Conservation (phyloP, 37 sponge, comb jelly and placozoan species). For the Beroe ovata region DNA sequence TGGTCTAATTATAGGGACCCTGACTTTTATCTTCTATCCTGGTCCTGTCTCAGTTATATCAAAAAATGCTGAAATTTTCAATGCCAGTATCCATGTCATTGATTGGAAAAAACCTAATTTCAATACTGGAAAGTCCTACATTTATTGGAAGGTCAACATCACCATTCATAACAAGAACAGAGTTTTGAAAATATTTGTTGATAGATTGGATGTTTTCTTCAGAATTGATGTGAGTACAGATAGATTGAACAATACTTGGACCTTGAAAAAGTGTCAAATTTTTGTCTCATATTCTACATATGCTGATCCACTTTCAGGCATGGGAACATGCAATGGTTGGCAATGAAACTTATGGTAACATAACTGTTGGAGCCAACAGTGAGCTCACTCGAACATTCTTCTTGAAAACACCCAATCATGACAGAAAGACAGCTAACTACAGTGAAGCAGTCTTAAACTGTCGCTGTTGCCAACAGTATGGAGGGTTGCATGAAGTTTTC, state of each 20-base stretch:
- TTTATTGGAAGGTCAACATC: not conserved
- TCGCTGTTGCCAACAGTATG: slow-evolving; percentile 29
- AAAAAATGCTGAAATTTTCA: not conserved
- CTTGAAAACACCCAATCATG: slow-evolving; percentile 2
- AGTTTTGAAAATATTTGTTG: not conserved
- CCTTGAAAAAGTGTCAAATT: no score
- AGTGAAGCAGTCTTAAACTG: slow-evolving; percentile 7
- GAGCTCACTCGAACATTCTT: not conserved
- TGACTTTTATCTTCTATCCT: slow-evolving; percentile 20
- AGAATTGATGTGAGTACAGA: slow-evolving; percentile 17
- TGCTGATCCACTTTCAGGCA: slow-evolving; percentile 1
- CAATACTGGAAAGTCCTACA: not conserved
- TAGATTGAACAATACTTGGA: no score
- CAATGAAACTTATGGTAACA: not conserved
- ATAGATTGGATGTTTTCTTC: not conserved
- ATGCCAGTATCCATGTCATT: not conserved
- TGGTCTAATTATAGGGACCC: not conserved
- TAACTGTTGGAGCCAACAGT: not conserved
- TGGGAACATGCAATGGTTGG: not conserved
- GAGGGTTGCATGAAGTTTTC: not conserved
- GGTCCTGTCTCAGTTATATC: not conserved
- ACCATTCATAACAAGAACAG: slow-evolving; percentile 4
- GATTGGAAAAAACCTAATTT: not conserved
- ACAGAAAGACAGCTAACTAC: not conserved
- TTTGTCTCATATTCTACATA: no score